A percentile compares a stretch with the other conserved stretches of the same genome.
phyloP scores from a whole-genome alignment of 2,113 vertebrate species.

The Perccottus glenii region DNA sequence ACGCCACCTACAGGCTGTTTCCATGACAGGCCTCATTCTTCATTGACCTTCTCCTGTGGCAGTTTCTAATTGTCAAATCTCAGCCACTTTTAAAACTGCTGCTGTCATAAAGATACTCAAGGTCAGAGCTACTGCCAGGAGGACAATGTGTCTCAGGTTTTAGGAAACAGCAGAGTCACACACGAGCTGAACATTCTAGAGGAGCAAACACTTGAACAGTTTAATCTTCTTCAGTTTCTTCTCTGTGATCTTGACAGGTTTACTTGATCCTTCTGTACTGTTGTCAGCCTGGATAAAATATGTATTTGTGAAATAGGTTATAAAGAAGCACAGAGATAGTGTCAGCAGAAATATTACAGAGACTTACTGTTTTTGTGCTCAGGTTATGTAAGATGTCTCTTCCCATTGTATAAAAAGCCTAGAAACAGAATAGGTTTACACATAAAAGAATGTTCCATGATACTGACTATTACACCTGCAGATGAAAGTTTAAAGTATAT shows the following conservation, averaged over 20 bases:
- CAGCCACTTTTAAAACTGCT: conserved; percentile 32
- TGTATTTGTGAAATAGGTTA: neutral
- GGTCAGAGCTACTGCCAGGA: conserved; percentile 16
- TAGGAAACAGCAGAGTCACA: conserved; percentile 60
- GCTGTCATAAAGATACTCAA: conserved; percentile 32
- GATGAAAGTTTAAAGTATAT: too few relatives aligned
- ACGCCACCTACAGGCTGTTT: conserved; percentile 5
- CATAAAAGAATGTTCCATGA: neutral
- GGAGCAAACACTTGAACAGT: conserved; percentile 91
- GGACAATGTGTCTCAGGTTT: conserved; percentile 15
- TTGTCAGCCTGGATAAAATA: conserved; percentile 84
- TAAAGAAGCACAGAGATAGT: neutral
- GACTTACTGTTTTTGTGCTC: conserved; percentile 95
- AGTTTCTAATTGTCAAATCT: conserved; percentile 23
- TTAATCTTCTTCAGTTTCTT: conserved; percentile 94
- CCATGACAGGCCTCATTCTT: conserved; percentile 34
- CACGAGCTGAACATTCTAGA: conserved; percentile 80
- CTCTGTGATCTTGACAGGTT: conserved; percentile 94
- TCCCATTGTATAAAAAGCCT: conserved; percentile 96
- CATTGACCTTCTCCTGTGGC: conserved; percentile 33
- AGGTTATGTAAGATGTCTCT: conserved; percentile 97
- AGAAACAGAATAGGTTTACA: conserved; percentile 20
- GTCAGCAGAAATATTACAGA: conserved; percentile 21
- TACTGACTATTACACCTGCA: neutral
- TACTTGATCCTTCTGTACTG: conserved; percentile 84